phyloP scores from a whole-genome alignment of 2,113 vertebrate species.

The Pseudorhombus dupliciocellatus region DNA sequence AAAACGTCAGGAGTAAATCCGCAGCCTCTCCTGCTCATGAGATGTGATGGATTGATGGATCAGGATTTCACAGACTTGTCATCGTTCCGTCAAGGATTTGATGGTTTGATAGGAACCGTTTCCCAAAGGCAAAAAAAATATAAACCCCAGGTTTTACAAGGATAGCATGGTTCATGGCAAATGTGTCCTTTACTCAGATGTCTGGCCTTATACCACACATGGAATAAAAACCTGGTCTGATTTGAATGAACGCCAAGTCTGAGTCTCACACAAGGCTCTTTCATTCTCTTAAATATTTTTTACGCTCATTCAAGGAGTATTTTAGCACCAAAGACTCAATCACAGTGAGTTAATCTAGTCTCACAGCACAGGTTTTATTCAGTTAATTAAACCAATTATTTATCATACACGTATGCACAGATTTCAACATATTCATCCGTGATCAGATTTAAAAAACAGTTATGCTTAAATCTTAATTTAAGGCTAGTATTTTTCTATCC shows the following conservation, averaged over 20 bases:
- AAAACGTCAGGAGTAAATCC: constrained; percentile 34
- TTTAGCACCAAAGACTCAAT: neutral
- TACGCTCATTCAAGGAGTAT: constrained; percentile 16
- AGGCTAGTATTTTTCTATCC: too few relatives aligned
- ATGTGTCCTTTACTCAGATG: constrained; percentile 69
- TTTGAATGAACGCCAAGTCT: constrained; percentile 46
- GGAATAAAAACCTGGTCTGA: constrained; percentile 60
- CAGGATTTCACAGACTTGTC: constrained; percentile 48
- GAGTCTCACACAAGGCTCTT: neutral
- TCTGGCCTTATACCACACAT: constrained; percentile 58
- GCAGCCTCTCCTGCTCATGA: neutral
- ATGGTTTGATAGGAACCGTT: constrained; percentile 50
- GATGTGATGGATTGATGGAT: constrained; percentile 60
- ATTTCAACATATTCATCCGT: too few relatives aligned
- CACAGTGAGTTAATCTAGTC: neutral
- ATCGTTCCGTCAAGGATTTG: constrained; percentile 26
- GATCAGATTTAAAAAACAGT: too few relatives aligned
- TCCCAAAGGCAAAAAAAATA: constrained; percentile 50
- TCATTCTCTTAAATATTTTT: neutral
- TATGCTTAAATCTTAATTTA: too few relatives aligned
- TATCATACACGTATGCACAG: too few relatives aligned
- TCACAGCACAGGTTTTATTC: too few relatives aligned
- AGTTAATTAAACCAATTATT: too few relatives aligned
- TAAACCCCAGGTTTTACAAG: constrained; percentile 70
- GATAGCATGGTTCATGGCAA: constrained; percentile 69